Base-by-base conservation (phyloP, 2,888 invertebrate genomes). In the Dicyrtomina minuta region DNA sequence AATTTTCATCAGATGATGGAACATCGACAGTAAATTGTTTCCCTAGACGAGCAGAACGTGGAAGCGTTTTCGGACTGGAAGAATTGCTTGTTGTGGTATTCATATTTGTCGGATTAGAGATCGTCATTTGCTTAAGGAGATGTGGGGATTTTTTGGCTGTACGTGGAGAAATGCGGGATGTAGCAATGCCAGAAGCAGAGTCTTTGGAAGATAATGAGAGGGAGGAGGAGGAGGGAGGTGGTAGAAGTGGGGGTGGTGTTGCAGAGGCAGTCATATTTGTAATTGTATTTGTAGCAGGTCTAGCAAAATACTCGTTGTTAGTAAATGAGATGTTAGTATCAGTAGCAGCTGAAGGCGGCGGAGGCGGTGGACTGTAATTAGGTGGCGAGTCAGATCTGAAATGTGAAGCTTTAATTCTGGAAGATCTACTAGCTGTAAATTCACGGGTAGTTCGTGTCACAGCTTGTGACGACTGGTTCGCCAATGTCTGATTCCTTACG, bases 81-180 rank as follows among this genome's bases (percentile, higher is more conserved):
- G 66, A 62, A 33, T 53, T 56, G 15, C 60, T 53, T 15, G 49
- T 56, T 26, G 33, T 55, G 39, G 46, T 58, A 20, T 65, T 59
- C 6, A 73, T 71, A n/a, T 70, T 70, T 59, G 73, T 49, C 1
- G 72, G 64, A 8, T 3, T 33, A 15, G 71, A 68, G 60, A 78
- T 78, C 60, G 77, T 77, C 74, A 78, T 78, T 71, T 77, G 76
- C 66, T 77, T 76, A 13, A 78, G 66, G 12, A 77, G 71, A 60
- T 75, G 74, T 10, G 77, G 77, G 15, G 74, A 74, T 70, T 77
- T 77, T 66, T 78, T 78, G 24, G 58, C 71, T 22, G 62, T 27
- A 24, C 56, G 62, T 6, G 26, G 17, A 20, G 20, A n/a, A n/a
- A 15, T 13, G 8, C 17, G 17, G 41, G 58, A 15, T n/a, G 41